Base-by-base conservation (phyloP, 2,797 vertebrate genomes). In the Meda fulgida region DNA sequence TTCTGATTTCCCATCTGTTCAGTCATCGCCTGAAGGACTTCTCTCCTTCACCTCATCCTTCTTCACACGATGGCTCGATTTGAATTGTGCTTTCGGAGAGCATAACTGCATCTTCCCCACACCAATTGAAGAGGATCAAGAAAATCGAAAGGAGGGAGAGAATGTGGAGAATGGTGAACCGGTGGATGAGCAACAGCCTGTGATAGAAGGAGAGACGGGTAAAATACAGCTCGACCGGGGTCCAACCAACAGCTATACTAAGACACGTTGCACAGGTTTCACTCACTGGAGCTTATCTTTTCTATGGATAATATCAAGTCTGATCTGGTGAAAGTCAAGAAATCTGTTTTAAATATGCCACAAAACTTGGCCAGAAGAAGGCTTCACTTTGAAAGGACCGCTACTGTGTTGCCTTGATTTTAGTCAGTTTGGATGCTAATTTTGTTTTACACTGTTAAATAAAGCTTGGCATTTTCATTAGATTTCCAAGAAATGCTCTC, bases 21-120 rank as follows among this genome's bases (percentile, higher is more conserved):
- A 71, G 34, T 95, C 95, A 53, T 92, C 94, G 36, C 95, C 95
- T 48, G 94, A 95, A 80, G 90, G 92, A 14, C 94, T 96, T 67
- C 94, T 96, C 31, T 91, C 81, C 58, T 86, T 92, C 7, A 95
- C 96, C 0, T 94, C 93, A 29, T 88, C 91, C 75, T 88, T 96
- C 65, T 89, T 96, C 36, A 48, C 87, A 13, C 89, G 70, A 8
- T 96, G 94, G 94, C 89, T 95, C 3, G 5, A 89, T 0, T 88
- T 94, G 7, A 85, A 88, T 3, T 95, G 95, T 86, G 73, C 31
- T 2, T 18, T 89, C 16, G 80, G 58, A 3, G 81, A 91, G 26
- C n/a, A 89, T n/a, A 88, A 78, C 2, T 95, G 95, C 84, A 4
- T 76, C 36, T 92, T 93, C 38, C 92, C 94, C 55, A 91, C 89